Evolutionary conservation across 2,797 vertebrate species (phyloP), one percentile per base, ranked within the genome.

Genomic region (Melanotaenia parkinsoni): DNA sequence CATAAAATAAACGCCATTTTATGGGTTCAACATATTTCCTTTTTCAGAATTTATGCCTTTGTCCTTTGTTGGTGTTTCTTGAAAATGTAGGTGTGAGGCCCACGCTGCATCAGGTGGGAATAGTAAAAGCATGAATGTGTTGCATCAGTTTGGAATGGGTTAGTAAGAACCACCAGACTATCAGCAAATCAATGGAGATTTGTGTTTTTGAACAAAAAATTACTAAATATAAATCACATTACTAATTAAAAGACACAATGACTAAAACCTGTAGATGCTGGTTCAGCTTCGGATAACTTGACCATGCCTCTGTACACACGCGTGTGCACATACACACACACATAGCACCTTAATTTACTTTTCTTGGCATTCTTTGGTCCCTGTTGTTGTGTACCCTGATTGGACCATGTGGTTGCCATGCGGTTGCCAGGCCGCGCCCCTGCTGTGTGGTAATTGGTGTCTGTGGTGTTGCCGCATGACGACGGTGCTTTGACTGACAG

Each of bases 361-460:
- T 87, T 89, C 82, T 92, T 90, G 91, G 91, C 92, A 89, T 88
- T 81, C 90, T 88, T 87, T 82, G 85, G 90, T 93, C 91, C 89
- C 92, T 86, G 88, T 93, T 92, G 92, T 91, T 92, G 87, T 92
- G 89, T 90, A 86, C 86, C 89, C 90, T 95, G 93, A 95, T 95
- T 94, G 94, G 95, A 92, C 93, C 92, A 90, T 94, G 93, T 89
- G 93, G 93, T 94, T 93, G 92, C 92, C 93, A 90, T 94, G 94
- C 92, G 89, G 92, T 92, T 92, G 86, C 92, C 94, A 92, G 94
- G 92, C 94, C 90, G 92, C 85, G 81, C 93, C 94, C 93, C 95
- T 84, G 93, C 95, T 94, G 95, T 85, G 94, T 86, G 87, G 91
- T 95, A 95, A 95, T 95, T 95, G 94, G 93, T 94, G 89, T 93